Evolutionary conservation across 2,797 vertebrate species (phyloP).

Genomic region (Knipowitschia caucasica): DNA sequence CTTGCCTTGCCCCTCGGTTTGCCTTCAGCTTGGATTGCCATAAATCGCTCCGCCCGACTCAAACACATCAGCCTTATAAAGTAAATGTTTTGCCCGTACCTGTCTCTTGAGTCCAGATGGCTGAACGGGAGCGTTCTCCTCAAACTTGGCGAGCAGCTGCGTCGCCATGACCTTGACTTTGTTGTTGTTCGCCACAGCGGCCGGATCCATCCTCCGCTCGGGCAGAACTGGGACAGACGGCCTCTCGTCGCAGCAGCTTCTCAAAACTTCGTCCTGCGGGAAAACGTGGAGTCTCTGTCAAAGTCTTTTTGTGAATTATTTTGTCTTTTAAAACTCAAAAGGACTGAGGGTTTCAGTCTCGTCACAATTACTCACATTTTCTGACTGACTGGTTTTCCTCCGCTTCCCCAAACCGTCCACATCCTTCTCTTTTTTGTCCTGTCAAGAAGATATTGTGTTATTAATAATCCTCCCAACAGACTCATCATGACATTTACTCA

Average conservation of each 20-base stretch:
- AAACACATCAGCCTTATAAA: neutral
- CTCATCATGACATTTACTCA: neutral
- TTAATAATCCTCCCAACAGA: conserved; percentile 22
- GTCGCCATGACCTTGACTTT: conserved; percentile 98
- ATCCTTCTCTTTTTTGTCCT: conserved; percentile 98
- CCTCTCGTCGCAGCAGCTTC: conserved; percentile 76
- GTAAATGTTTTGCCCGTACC: conserved; percentile 67
- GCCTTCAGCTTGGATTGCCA: too few species aligned
- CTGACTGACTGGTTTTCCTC: conserved; percentile 92
- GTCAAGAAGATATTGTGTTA: conserved; percentile 32
- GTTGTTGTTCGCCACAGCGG: conserved; percentile 82
- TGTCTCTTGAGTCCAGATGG: conserved; percentile 84
- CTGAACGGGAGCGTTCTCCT: conserved; percentile 87
- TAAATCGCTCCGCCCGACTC: too few species aligned
- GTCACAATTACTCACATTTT: conserved; percentile 84
- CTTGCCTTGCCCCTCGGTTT: too few species aligned
- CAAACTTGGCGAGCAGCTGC: conserved; percentile 94
- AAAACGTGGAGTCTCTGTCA: neutral
- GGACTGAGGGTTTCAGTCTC: conserved; percentile 1
- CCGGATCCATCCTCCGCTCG: conserved; percentile 80
- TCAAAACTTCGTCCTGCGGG: conserved; percentile 82
- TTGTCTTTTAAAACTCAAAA: conserved; percentile 6
- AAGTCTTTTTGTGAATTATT: conserved; percentile 20
- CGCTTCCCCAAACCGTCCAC: conserved; percentile 89
- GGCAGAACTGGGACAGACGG: conserved; percentile 71